phyloP scores from a whole-genome alignment of 1,140 invertebrate species.

The honey bee (Apis mellifera) region Amel_HAv3.1 CM009945.2:8982501-8983000 shows the following conservation, averaged over 20 bases:
- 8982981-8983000: slow-evolving; percentile 77
- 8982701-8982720: slow-evolving; percentile 1
- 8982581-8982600: slow-evolving; percentile 27
- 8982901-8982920: slow-evolving; percentile 92
- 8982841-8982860: slow-evolving; percentile 93
- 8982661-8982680: slow-evolving; percentile 6
- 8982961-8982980: slow-evolving; percentile 72
- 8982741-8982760: no score
- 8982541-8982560: slow-evolving; percentile 24
- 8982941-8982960: slow-evolving; percentile 77
- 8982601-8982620: slow-evolving; percentile 22
- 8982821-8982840: slow-evolving; percentile 92
- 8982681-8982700: no score
- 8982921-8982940: slow-evolving; percentile 91
- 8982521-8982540: slow-evolving; percentile 13
- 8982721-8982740: no score
- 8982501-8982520: not conserved
- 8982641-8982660: slow-evolving; percentile 14
- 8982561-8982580: slow-evolving; percentile 31
- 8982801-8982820: not conserved
- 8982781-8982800: not conserved
- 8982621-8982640: slow-evolving; percentile 24
- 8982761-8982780: no score
- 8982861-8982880: slow-evolving; percentile 90
- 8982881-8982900: slow-evolving; percentile 91